Conservation (phyloP, 2,797 vertebrate species). For the Pristis pectinata region DNA sequence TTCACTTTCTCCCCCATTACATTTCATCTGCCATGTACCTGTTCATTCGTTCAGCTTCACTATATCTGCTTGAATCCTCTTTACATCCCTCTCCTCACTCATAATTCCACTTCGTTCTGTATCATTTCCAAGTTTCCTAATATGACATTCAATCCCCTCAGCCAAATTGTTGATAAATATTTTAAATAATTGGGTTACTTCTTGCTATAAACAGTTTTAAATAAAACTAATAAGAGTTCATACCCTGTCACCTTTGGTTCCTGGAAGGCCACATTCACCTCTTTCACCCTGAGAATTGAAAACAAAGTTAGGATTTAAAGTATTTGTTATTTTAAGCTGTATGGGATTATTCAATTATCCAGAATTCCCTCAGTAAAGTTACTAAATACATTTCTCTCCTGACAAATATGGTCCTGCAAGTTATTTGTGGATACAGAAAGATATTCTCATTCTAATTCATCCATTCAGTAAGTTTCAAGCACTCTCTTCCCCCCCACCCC, state of each 20-base stretch:
- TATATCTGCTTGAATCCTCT: no score
- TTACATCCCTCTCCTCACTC: no score
- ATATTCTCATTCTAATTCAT: background rate
- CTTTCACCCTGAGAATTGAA: conserved; percentile 67
- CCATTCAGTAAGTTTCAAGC: background rate
- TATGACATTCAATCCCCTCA: no score
- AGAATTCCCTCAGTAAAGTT: background rate
- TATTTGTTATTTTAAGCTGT: background rate
- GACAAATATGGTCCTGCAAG: background rate
- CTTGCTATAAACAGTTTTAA: background rate
- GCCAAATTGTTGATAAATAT: no score
- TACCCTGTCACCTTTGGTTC: conserved; percentile 85
- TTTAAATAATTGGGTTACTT: background rate
- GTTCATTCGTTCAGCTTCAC: no score
- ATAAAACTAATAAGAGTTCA: conserved; percentile 42
- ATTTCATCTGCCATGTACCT: no score
- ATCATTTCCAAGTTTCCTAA: no score
- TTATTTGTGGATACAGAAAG: background rate
- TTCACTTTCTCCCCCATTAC: no score
- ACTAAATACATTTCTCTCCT: background rate
- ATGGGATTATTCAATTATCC: background rate
- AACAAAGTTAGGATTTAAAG: conserved; percentile 41
- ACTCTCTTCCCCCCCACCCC: background rate
- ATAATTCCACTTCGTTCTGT: no score
- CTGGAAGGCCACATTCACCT: conserved; percentile 82